Evolutionary conservation across 2,113 vertebrate genomes (phyloP), one percentile per base, ranked within the genome.

Genomic region (Clarias macrocephalus): DNA sequence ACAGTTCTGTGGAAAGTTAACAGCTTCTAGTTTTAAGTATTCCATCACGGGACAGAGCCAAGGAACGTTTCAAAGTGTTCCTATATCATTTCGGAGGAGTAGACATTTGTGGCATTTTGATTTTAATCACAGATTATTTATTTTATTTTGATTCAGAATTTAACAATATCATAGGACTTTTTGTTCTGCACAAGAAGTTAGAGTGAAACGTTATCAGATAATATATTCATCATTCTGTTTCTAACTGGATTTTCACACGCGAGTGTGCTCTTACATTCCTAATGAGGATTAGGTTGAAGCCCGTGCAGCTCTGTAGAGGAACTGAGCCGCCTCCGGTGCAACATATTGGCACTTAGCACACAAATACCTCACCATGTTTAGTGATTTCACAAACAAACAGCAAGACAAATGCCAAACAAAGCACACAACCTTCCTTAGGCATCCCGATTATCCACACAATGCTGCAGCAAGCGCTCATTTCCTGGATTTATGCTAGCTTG

Each of bases 381-480:
- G 18, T 84, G 42, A 68, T 54, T 52, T 79, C 33, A 42, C 59
- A 79, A 19, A 76, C 84, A 85, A 77, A 77, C 84, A 77, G 33
- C 37, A 52, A 30, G 9, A 21, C 12, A 4, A 23, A 15, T 8
- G 5, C 9, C 68, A 59, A 62, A 60, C 62, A 52, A 63, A 77
- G 33, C n/a, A 6, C 23, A 60, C 56, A 80, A 19, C 28, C 30
- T 59, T 80, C 23, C 76, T 80, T 57, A 62, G 79, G 79, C 57
- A 42, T 42, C 18, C 25, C 30, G 0, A 3, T 42, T 21, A 33
- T 57, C 9, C 57, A 42, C 62, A 62, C 79, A 81, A 81, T 15
- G 30, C 33, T 12, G 33, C 16, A 33, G n/a, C 77, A 7, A 21
- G 77, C 28, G 28, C 28, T 54, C 48, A 15, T 42, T 8, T 0